Evolutionary conservation across 1,140 invertebrate species (phyloP).

Genomic region (Pachypeltis micranthus): DNA sequence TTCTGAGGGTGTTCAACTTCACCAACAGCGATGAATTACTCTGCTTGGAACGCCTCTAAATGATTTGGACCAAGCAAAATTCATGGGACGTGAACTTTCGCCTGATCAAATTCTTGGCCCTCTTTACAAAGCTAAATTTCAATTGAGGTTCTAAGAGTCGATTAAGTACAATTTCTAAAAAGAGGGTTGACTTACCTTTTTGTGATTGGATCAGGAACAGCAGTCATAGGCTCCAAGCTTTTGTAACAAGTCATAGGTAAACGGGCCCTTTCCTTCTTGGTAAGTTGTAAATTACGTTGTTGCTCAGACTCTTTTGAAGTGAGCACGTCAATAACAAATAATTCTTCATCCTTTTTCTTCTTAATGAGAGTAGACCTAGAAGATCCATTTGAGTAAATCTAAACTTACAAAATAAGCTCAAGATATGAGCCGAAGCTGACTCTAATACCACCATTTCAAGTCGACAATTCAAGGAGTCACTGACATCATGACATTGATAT

Average conservation of each 20-base stretch:
- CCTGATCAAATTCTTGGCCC: no score
- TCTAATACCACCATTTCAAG: no score
- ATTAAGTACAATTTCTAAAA: no score
- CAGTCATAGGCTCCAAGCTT: constrained; percentile 39
- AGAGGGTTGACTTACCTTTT: constrained; percentile 35
- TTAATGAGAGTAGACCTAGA: constrained; percentile 34
- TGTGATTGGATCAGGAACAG: constrained; percentile 45
- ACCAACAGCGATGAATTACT: no score
- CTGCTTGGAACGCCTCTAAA: no score
- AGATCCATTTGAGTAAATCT: constrained; percentile 14
- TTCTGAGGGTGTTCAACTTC: no score
- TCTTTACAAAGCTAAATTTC: no score
- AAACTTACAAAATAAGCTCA: neutral
- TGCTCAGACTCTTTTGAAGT: constrained; percentile 19
- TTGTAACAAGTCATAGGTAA: constrained; percentile 41
- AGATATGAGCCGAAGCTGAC: no score
- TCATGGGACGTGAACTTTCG: no score
- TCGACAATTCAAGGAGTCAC: neutral
- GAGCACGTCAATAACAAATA: constrained; percentile 39
- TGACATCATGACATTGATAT: neutral
- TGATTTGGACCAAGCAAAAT: no score
- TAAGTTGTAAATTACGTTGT: constrained; percentile 24
- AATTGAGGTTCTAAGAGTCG: no score
- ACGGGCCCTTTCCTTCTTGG: constrained; percentile 33
- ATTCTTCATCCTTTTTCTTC: constrained; percentile 36